A percentile compares a stretch with the other conserved stretches of the same genome.
Evolutionary conservation across 2,888 invertebrate genomes (phyloP).

Genomic region (Erebia palarica): DNA sequence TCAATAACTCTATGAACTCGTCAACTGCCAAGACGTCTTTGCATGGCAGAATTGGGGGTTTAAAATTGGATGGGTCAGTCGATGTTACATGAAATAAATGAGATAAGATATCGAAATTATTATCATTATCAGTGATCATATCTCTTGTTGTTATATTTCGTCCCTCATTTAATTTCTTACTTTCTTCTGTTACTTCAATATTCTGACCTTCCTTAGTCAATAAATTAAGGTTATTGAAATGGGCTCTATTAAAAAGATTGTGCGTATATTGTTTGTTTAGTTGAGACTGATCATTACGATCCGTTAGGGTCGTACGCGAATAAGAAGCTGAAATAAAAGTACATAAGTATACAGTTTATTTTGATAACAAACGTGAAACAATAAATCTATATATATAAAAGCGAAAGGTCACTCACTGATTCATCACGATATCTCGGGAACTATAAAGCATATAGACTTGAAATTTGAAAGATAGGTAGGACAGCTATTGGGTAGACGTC

Average conservation of each 20-base stretch:
- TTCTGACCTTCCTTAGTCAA: neutral
- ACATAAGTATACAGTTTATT: neutral
- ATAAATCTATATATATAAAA: no score
- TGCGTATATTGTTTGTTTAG: neutral
- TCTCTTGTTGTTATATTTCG: neutral
- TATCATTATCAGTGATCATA: constrained; percentile 46
- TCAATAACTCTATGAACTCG: constrained; percentile 66
- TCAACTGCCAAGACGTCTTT: constrained; percentile 62
- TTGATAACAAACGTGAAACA: no score
- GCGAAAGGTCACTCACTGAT: no score
- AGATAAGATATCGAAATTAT: constrained; percentile 62
- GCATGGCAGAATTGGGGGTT: constrained; percentile 51
- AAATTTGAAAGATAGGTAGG: no score
- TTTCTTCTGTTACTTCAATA: neutral
- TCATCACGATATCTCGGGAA: no score
- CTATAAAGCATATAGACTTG: no score
- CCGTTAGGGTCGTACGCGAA: neutral
- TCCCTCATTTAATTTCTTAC: neutral
- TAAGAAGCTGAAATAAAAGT: constrained; percentile 17
- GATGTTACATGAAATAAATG: constrained; percentile 56
- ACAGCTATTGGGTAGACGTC: no score
- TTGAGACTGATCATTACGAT: neutral
- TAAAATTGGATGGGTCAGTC: constrained; percentile 45
- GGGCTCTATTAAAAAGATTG: neutral
- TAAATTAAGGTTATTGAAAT: neutral